These are phyloP conservation scores for Myripristis murdjan DNA, from an alignment of 2,797 vertebrate genomes.

Conservation along the genomic window DNA sequence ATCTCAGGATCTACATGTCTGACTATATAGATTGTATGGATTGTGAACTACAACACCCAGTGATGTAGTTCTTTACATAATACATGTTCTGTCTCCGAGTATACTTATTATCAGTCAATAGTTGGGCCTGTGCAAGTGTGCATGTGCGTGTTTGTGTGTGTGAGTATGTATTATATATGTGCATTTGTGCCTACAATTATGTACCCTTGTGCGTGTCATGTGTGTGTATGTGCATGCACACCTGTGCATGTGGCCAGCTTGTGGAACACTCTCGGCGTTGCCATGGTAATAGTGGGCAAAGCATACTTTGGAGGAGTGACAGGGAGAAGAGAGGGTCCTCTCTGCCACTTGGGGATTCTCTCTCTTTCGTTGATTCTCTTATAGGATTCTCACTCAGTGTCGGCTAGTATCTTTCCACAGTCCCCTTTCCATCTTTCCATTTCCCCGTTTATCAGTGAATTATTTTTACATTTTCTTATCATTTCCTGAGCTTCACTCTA, in stretches of 20 bases:
- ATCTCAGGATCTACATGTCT: constrained; percentile 29
- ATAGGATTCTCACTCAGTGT: constrained; percentile 59
- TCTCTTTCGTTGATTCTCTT: constrained; percentile 58
- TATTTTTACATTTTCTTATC: background rate
- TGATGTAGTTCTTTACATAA: background rate
- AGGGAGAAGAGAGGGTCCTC: constrained; percentile 55
- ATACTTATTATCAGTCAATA: constrained; percentile 17
- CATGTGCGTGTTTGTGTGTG: background rate
- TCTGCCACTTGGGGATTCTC: constrained; percentile 57
- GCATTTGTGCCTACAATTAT: too few relatives aligned
- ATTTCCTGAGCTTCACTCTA: constrained; percentile 24
- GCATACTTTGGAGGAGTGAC: constrained; percentile 60
- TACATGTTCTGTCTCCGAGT: constrained; percentile 3
- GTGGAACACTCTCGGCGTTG: constrained; percentile 62
- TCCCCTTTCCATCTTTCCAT: constrained; percentile 38
- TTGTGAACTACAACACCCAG: too few relatives aligned
- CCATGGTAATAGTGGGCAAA: constrained; percentile 75
- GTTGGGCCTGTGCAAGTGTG: constrained; percentile 19
- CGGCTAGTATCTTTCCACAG: constrained; percentile 44
- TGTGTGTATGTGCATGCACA: background rate
- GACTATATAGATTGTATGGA: background rate
- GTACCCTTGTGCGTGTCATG: constrained; percentile 6
- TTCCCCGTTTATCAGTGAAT: constrained; percentile 31
- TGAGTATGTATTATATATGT: background rate
- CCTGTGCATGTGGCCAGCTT: constrained; percentile 61